Evolutionary conservation across 2,888 invertebrate species (phyloP).

Genomic region (Trichacis sp.): DNA sequence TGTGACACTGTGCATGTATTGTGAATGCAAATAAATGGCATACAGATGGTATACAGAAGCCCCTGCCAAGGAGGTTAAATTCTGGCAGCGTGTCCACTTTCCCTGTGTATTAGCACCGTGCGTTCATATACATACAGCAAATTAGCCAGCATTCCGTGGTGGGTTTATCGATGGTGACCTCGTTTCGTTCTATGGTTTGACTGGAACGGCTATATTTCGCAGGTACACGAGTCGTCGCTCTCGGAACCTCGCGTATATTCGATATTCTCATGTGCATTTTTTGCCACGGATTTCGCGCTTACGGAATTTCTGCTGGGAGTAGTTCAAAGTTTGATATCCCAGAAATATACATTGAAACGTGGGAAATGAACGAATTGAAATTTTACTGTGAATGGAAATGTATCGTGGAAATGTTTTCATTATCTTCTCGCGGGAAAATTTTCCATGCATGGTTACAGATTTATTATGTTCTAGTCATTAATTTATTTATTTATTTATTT

Average conservation of each 20-base stretch:
- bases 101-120: constrained; percentile 12
- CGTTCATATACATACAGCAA: constrained; percentile 30
- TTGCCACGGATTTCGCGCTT: background rate
- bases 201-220: constrained; percentile 23
- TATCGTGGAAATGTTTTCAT: too few species aligned
- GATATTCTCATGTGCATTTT: background rate
- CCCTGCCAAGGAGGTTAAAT: constrained; percentile 26
- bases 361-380: too few species aligned
- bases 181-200: constrained; percentile 29
- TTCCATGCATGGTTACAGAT: too few species aligned
- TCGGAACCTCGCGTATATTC: background rate
- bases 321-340: too few species aligned
- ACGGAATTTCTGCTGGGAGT: too few species aligned
- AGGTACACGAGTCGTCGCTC: constrained; percentile 8
- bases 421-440: too few species aligned
- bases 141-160: constrained; percentile 38
- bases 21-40: background rate
- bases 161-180: constrained; percentile 43
- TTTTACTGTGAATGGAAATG: too few species aligned
- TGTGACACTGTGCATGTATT: constrained; percentile 8
- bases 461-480: too few species aligned
- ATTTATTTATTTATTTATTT: too few species aligned
- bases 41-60: background rate
- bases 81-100: constrained; percentile 26
- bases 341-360: too few species aligned